These are phyloP conservation scores for Lemur catta DNA, from an alignment of 2,797 vertebrate species.

Conservation along the genomic window DNA sequence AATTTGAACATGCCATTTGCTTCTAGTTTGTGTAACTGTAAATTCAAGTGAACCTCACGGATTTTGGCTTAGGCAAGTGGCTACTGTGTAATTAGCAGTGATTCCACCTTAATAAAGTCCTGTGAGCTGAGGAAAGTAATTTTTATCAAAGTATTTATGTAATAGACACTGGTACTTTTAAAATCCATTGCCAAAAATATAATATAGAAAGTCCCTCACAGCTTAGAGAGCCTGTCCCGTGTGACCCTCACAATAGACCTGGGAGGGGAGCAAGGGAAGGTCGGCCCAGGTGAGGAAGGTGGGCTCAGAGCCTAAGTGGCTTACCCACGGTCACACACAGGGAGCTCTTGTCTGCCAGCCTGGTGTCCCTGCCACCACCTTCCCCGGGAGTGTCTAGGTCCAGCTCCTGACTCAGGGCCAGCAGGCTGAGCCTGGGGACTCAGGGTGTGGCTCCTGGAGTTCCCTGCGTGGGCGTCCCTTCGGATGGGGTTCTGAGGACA, in stretches of 20 bases:
- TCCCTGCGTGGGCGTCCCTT: not conserved
- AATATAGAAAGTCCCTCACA: not conserved
- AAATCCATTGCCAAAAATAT: not conserved
- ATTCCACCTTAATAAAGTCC: not conserved
- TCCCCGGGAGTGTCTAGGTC: not conserved
- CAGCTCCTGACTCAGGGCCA: too few species aligned
- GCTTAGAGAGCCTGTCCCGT: not conserved
- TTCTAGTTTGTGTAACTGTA: not conserved
- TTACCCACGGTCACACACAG: not conserved
- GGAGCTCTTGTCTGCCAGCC: not conserved
- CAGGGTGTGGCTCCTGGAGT: not conserved
- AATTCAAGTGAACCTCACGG: not conserved
- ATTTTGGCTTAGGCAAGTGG: not conserved
- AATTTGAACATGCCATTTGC: not conserved
- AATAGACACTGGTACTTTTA: not conserved
- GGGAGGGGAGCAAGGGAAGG: not conserved
- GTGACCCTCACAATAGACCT: not conserved
- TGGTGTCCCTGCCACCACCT: not conserved
- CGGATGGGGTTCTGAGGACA: not conserved
- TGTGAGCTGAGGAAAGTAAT: not conserved
- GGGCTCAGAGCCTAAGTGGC: not conserved
- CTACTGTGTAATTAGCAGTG: not conserved
- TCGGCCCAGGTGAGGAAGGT: not conserved
- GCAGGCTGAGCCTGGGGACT: not conserved
- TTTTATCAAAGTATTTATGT: not conserved